Conservation (phyloP, 2,113 vertebrate species). For the Osmerus mordax region DNA sequence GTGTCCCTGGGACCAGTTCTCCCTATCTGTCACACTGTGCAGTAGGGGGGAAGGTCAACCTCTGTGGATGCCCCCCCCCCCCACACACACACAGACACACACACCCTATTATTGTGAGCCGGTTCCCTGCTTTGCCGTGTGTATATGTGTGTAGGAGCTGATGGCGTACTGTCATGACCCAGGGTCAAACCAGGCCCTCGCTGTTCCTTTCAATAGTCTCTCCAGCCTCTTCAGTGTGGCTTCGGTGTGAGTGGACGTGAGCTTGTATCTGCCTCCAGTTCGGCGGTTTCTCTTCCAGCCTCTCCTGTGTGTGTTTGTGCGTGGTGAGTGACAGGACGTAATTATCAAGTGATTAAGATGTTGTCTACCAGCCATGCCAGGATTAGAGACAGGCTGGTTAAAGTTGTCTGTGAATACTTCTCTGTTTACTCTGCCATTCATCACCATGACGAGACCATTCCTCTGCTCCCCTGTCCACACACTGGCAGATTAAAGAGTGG, state of each 20-base stretch:
- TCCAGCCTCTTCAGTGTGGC: background rate
- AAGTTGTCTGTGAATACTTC: slow-evolving; percentile 47
- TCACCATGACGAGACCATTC: slow-evolving; percentile 27
- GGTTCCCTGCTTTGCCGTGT: background rate
- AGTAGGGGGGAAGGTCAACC: slow-evolving; percentile 40
- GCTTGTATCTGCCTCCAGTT: slow-evolving; percentile 50
- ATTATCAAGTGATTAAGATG: slow-evolving; percentile 68
- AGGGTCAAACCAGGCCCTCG: background rate
- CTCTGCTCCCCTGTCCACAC: background rate
- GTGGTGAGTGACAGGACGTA: slow-evolving; percentile 65
- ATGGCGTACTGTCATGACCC: background rate
- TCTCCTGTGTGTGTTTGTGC: slow-evolving; percentile 53
- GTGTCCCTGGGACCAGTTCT: slow-evolving; percentile 42
- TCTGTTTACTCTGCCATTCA: slow-evolving; percentile 23
- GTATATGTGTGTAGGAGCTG: background rate
- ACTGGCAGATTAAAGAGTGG: background rate
- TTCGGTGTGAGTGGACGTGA: slow-evolving; percentile 18
- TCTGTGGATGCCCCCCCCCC: slow-evolving; percentile 31
- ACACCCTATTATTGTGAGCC: no score
- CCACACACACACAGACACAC: no score
- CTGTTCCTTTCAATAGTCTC: background rate
- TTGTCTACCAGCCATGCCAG: slow-evolving; percentile 46
- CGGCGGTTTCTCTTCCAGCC: slow-evolving; percentile 56
- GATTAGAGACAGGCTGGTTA: slow-evolving; percentile 49
- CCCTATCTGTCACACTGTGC: slow-evolving; percentile 45